These are phyloP conservation scores for Anorthoa munda DNA, from an alignment of 2,888 invertebrate genomes.

Conservation along the genomic window DNA sequence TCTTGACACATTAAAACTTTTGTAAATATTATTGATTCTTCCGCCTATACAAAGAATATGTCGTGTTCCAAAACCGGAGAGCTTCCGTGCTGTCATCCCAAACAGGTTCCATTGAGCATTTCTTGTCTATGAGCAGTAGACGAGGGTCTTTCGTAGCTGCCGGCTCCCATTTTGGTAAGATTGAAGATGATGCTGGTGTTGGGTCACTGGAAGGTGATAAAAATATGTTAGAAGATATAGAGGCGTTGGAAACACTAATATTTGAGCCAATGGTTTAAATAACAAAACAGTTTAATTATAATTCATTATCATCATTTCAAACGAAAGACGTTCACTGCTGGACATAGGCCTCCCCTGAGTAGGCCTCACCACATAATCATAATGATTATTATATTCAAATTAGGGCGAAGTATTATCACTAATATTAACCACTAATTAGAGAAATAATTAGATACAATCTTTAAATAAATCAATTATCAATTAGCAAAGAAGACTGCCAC, in stretches of 20 bases:
- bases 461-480: conserved; percentile 7
- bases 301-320: too few relatives aligned
- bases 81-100: conserved; percentile 63
- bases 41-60: conserved; percentile 82
- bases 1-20: background rate
- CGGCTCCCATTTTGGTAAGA: conserved; percentile 42
- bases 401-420: too few relatives aligned
- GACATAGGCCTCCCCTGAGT: too few relatives aligned
- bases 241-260: background rate
- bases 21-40: conserved; percentile 58
- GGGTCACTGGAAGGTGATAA: conserved; percentile 23
- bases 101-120: conserved; percentile 24
- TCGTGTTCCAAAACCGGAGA: conserved; percentile 80
- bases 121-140: conserved; percentile 33
- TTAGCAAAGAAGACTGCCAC: background rate
- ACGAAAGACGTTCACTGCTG: too few relatives aligned
- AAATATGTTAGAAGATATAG: background rate
- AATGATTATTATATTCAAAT: too few relatives aligned
- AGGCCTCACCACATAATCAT: too few relatives aligned
- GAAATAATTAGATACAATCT: background rate
- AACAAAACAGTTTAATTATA: background rate
- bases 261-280: background rate
- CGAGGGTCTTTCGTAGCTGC: conserved; percentile 20
- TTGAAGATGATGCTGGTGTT: conserved; percentile 34
- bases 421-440: background rate